Evolutionary conservation across 2,797 vertebrate genomes (phyloP).

Genomic region (Chelmon rostratus): DNA sequence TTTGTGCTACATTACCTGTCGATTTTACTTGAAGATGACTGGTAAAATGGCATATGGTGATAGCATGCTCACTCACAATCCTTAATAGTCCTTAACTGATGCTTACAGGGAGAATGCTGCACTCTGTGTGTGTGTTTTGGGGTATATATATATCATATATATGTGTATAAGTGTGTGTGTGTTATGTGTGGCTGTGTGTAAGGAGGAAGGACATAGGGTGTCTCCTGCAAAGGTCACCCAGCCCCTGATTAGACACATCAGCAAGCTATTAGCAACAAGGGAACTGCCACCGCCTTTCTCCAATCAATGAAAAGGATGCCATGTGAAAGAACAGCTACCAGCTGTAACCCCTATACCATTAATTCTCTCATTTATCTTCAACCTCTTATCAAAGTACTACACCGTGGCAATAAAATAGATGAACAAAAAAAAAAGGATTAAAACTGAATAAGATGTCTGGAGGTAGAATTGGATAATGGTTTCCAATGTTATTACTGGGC

Average conservation of each 20-base stretch:
- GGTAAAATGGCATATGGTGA: constrained; percentile 52
- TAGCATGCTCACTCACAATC: constrained; percentile 27
- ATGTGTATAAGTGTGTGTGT: constrained; percentile 8
- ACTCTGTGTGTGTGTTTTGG: constrained; percentile 13
- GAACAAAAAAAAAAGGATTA: constrained; percentile 26
- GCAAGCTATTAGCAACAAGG: constrained; percentile 65
- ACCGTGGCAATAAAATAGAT: constrained; percentile 23
- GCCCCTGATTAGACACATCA: constrained; percentile 69
- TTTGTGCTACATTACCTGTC: constrained; percentile 32
- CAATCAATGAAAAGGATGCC: constrained; percentile 67
- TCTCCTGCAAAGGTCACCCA: constrained; percentile 71
- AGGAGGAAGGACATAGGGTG: constrained; percentile 26
- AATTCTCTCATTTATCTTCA: constrained; percentile 22
- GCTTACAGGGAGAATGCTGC: not conserved
- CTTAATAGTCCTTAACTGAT: constrained; percentile 58
- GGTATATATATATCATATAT: not conserved
- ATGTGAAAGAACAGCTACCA: constrained; percentile 52
- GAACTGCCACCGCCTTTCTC: constrained; percentile 35
- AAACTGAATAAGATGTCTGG: constrained; percentile 36
- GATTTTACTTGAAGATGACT: constrained; percentile 45
- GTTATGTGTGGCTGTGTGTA: too few relatives aligned
- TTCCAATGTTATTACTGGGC: constrained; percentile 26
- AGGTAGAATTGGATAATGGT: constrained; percentile 50
- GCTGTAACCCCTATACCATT: constrained; percentile 34
- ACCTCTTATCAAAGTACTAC: constrained; percentile 32